Evolutionary conservation across 1,140 invertebrate genomes (phyloP).

Genomic region (Agrilus planipennis): DNA sequence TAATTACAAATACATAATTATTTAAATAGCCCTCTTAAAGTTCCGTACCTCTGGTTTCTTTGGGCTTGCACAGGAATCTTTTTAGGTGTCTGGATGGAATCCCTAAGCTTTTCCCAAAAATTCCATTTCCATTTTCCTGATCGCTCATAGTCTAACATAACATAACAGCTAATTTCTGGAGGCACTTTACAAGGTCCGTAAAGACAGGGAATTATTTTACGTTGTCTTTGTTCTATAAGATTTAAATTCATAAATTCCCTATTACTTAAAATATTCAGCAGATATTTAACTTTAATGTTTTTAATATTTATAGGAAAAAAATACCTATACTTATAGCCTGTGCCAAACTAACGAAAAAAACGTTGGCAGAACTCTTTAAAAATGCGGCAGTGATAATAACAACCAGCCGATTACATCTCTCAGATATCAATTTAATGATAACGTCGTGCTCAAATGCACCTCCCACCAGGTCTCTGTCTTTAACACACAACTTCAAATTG

Average conservation of each 20-base stretch:
- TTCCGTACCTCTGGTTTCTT: neutral
- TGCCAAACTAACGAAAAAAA: slow-evolving; percentile 59
- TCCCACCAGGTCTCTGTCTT: slow-evolving; percentile 51
- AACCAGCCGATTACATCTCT: slow-evolving; percentile 58
- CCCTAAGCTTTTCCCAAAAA: slow-evolving; percentile 43
- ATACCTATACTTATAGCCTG: slow-evolving; percentile 61
- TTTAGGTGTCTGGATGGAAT: neutral
- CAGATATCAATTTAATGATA: slow-evolving; percentile 56
- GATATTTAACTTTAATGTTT: slow-evolving; percentile 7
- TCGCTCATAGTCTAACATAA: slow-evolving; percentile 42
- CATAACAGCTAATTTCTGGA: slow-evolving; percentile 41
- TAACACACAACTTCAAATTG: slow-evolving; percentile 51
- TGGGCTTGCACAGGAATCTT: neutral
- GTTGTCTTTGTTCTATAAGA: slow-evolving; percentile 38
- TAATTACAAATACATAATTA: too few species aligned
- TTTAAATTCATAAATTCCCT: slow-evolving; percentile 8
- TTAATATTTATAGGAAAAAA: slow-evolving; percentile 14
- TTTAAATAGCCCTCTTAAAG: too few species aligned
- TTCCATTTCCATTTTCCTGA: slow-evolving; percentile 42
- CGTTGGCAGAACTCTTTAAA: slow-evolving; percentile 52
- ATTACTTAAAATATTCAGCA: neutral
- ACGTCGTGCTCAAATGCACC: slow-evolving; percentile 57
- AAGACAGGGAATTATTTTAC: slow-evolving; percentile 56
- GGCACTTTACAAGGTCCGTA: slow-evolving; percentile 48
- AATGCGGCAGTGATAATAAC: slow-evolving; percentile 61